phyloP scores from a whole-genome alignment of 2,888 invertebrate genomes.

The Acrobasis repandana region DNA sequence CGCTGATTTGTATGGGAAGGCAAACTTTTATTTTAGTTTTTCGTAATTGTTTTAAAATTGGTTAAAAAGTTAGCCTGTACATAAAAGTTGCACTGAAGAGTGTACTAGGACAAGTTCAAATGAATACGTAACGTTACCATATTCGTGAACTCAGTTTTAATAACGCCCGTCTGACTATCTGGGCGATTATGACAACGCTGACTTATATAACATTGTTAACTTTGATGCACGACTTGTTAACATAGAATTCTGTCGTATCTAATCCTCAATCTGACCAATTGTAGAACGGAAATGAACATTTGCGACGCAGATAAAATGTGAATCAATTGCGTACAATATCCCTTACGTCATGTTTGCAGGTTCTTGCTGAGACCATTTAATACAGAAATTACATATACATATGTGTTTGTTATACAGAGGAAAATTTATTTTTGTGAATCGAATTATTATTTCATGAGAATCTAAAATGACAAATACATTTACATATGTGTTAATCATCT shows the following conservation, averaged over 20 bases:
- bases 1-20: too few relatives aligned
- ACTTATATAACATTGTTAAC: slow-evolving; percentile 17
- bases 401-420: too few relatives aligned
- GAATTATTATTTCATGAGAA: too few relatives aligned
- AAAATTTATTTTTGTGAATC: too few relatives aligned
- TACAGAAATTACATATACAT: too few relatives aligned
- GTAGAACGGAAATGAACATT: slow-evolving; percentile 13
- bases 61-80: too few relatives aligned
- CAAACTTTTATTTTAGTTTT: too few relatives aligned
- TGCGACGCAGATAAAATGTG: background rate
- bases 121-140: slow-evolving; percentile 4
- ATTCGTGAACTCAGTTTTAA: slow-evolving; percentile 14
- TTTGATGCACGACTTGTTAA: slow-evolving; percentile 10
- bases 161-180: slow-evolving; percentile 20
- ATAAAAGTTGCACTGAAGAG: too few relatives aligned
- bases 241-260: slow-evolving; percentile 14
- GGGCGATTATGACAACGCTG: slow-evolving; percentile 12
- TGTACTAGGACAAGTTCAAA: background rate
- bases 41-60: too few relatives aligned
- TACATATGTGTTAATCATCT: too few relatives aligned
- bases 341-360: background rate
- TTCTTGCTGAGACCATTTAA: too few relatives aligned
- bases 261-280: slow-evolving; percentile 6
- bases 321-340: background rate
- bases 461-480: too few relatives aligned